phyloP scores from a whole-genome alignment of 2,113 vertebrate species.

The Xerus inauris region DNA sequence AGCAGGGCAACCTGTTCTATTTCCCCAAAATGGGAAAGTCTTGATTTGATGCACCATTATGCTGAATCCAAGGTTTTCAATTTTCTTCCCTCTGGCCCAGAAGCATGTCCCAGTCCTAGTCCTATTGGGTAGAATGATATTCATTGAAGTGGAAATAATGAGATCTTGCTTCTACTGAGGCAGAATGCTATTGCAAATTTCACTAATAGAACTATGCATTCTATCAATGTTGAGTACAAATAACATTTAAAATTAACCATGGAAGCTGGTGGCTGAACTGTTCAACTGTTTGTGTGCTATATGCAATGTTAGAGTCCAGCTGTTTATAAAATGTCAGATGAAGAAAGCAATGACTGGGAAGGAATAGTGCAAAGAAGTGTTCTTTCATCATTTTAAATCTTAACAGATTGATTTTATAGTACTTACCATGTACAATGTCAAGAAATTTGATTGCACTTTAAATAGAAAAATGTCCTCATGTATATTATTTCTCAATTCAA shows the following conservation, averaged over 20 bases:
- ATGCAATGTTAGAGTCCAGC: background rate
- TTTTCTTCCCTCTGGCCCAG: background rate
- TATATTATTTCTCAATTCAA: background rate
- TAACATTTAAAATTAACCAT: background rate
- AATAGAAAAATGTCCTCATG: background rate
- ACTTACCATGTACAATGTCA: background rate
- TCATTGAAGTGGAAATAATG: constrained; percentile 8
- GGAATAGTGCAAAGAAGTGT: background rate
- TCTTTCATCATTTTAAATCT: constrained; percentile 27
- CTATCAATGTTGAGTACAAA: background rate
- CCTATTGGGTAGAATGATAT: background rate
- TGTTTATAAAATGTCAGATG: background rate
- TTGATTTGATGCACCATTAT: background rate
- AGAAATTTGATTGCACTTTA: background rate
- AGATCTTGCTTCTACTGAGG: background rate
- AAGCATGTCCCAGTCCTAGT: background rate
- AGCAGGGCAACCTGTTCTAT: background rate
- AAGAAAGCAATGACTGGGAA: background rate
- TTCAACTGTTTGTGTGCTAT: background rate
- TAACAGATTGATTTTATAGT: background rate
- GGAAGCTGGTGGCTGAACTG: background rate
- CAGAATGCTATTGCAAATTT: background rate
- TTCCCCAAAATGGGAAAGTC: background rate
- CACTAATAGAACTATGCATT: background rate
- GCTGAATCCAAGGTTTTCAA: background rate